These are phyloP conservation scores for Pseudomyrmex sp. DNA, from an alignment of 1,140 invertebrate genomes.

Conservation along the genomic window DNA sequence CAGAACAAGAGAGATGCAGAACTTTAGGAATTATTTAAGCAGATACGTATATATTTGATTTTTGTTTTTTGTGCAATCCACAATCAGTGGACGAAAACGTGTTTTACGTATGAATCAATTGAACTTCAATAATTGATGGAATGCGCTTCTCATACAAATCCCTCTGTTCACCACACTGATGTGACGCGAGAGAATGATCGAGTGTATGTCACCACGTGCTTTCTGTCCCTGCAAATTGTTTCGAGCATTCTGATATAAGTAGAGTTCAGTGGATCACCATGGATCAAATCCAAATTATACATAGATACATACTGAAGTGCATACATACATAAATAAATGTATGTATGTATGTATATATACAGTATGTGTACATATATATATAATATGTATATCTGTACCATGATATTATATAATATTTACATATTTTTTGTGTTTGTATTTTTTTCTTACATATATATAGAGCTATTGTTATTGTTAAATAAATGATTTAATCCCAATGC, in stretches of 20 bases:
- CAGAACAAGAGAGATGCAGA: not conserved
- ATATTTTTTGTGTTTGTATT: conserved; percentile 41
- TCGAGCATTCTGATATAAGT: no score
- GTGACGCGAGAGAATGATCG: no score
- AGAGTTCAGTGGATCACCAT: no score
- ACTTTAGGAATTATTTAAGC: conserved; percentile 7
- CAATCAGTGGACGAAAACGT: conserved; percentile 15
- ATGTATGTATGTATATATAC: not conserved
- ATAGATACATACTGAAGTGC: not conserved
- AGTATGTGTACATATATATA: not conserved
- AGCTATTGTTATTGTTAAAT: conserved; percentile 65
- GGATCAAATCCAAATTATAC: conserved; percentile 17
- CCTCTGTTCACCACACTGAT: no score
- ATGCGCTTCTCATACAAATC: no score
- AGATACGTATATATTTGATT: conserved; percentile 56
- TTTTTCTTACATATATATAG: conserved; percentile 48
- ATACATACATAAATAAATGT: not conserved
- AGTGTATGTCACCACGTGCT: no score
- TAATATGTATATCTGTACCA: conserved; percentile 2
- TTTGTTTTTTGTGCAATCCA: conserved; percentile 49
- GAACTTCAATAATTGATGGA: no score
- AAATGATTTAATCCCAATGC: conserved; percentile 54
- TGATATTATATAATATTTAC: conserved; percentile 51
- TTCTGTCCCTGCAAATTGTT: no score
- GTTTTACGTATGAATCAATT: conserved; percentile 37